A percentile compares a stretch with the other conserved stretches of the same genome.
Evolutionary conservation across 2,797 vertebrate species (phyloP).

Genomic region (Gymnodraco acuticeps): DNA sequence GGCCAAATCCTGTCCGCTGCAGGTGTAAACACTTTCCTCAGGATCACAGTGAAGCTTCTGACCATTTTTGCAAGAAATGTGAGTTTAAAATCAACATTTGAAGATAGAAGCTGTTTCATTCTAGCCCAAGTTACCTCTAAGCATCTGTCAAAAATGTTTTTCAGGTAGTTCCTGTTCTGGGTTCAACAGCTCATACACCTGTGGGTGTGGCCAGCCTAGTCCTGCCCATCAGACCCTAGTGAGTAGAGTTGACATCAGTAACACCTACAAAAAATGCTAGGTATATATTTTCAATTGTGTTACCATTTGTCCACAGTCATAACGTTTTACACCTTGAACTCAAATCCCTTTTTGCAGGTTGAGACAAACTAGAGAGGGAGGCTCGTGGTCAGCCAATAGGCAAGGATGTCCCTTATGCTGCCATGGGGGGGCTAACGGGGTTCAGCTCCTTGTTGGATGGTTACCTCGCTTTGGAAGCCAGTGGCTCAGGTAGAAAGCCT

Average conservation of each 20-base stretch:
- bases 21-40: slow-evolving; percentile 90
- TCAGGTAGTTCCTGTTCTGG: slow-evolving; percentile 89
- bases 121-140: neutral
- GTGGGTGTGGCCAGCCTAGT: slow-evolving; percentile 89
- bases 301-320: neutral
- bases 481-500: slow-evolving; percentile 79
- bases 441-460: slow-evolving; percentile 93
- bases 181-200: slow-evolving; percentile 89
- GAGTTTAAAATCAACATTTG: slow-evolving; percentile 69
- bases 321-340: neutral
- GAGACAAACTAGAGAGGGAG: slow-evolving; percentile 89
- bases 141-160: neutral
- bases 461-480: slow-evolving; percentile 87
- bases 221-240: slow-evolving; percentile 89
- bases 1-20: slow-evolving; percentile 87
- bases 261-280: neutral
- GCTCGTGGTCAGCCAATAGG: slow-evolving; percentile 88
- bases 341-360: slow-evolving; percentile 53
- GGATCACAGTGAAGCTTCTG: slow-evolving; percentile 85
- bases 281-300: neutral
- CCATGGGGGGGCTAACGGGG: slow-evolving; percentile 93
- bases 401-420: slow-evolving; percentile 88
- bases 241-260: slow-evolving; percentile 18
- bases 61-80: slow-evolving; percentile 88
- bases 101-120: neutral